Evolutionary conservation across 1,140 invertebrate genomes (phyloP).

Genomic region (Magallana ariakensis): DNA sequence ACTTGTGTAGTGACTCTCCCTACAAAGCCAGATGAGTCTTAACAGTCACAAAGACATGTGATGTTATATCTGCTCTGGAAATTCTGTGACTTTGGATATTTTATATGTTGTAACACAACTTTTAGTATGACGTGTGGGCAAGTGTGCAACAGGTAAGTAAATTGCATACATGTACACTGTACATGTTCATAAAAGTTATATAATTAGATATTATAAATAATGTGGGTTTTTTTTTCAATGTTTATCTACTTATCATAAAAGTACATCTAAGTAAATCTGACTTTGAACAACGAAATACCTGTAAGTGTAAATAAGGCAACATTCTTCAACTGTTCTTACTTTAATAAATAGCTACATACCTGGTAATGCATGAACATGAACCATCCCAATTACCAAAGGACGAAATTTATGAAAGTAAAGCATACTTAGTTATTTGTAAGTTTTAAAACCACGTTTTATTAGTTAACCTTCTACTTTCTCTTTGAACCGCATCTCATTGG

Average conservation of each 20-base stretch:
- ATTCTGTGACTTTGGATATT: background rate
- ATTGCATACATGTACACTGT: too few species aligned
- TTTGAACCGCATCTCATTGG: background rate
- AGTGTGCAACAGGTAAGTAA: background rate
- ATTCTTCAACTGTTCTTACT: too few species aligned
- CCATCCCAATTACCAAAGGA: slow-evolving; percentile 85
- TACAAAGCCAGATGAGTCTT: too few species aligned
- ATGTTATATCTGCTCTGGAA: slow-evolving; percentile 4
- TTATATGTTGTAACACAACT: background rate
- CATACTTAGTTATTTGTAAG: background rate
- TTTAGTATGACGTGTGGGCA: background rate
- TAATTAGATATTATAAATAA: too few species aligned
- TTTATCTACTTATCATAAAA: too few species aligned
- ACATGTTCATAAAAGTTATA: too few species aligned
- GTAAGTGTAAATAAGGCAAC: too few species aligned
- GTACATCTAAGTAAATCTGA: too few species aligned
- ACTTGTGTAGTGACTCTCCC: background rate
- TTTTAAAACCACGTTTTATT: too few species aligned
- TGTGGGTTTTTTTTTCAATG: too few species aligned
- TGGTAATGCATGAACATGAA: slow-evolving; percentile 87
- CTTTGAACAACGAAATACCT: too few species aligned
- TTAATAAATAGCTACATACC: slow-evolving; percentile 77
- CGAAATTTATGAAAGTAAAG: background rate
- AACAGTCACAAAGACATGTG: background rate
- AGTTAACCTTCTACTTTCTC: slow-evolving; percentile 14